Evolutionary conservation across 2,113 vertebrate species (phyloP).

Genomic region (Zosterops hypoxanthus): DNA sequence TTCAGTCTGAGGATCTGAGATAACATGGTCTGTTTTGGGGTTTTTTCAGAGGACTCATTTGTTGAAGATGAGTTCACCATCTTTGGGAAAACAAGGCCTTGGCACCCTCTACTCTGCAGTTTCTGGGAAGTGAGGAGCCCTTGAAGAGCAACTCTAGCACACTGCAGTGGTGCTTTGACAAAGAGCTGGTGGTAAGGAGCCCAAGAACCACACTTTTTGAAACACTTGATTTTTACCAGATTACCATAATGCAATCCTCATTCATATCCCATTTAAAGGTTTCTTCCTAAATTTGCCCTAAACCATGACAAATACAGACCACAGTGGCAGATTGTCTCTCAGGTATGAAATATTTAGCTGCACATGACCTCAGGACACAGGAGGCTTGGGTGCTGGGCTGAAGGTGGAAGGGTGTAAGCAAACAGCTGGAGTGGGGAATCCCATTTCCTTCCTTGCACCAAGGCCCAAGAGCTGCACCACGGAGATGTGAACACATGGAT

Average conservation of each 20-base stretch:
- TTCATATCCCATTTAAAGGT: neutral
- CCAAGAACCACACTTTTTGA: neutral
- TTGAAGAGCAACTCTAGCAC: neutral
- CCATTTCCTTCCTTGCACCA: neutral
- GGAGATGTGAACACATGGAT: neutral
- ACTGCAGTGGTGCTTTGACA: neutral
- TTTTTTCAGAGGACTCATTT: neutral
- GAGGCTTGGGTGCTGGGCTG: neutral
- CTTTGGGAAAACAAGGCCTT: neutral
- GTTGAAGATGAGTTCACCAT: neutral
- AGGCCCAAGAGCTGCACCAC: neutral
- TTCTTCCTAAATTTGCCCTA: neutral
- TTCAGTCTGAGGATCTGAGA: neutral
- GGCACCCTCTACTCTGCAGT: neutral
- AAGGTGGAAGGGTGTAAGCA: neutral
- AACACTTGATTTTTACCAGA: neutral
- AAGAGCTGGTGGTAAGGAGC: neutral
- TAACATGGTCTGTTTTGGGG: fast-evolving
- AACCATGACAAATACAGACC: neutral
- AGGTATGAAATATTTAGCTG: neutral
- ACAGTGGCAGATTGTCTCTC: neutral
- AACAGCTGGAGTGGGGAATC: neutral
- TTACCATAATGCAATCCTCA: neutral
- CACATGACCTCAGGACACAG: neutral
- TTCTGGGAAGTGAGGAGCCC: neutral